Evolutionary conservation across 2,888 invertebrate species (phyloP).

Genomic region (Mythimna impura): DNA sequence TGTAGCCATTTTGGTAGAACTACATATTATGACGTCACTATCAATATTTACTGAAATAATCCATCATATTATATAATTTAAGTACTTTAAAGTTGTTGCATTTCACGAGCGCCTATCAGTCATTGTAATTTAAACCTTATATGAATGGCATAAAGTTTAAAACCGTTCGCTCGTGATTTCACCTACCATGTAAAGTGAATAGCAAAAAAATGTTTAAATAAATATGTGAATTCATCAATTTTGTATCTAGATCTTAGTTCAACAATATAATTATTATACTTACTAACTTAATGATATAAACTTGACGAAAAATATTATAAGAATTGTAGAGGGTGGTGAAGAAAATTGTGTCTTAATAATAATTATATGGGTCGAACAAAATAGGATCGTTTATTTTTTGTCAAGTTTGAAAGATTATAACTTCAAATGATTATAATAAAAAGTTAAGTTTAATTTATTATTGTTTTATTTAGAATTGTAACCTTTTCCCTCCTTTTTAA

Average conservation of each 20-base stretch:
- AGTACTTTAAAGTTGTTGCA: not conserved
- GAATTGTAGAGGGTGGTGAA: not conserved
- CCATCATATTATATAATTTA: constrained; percentile 4
- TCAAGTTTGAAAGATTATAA: constrained; percentile 52
- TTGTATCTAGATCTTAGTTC: constrained; percentile 37
- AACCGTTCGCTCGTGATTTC: not conserved
- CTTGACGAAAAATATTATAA: constrained; percentile 44
- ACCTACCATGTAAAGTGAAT: not conserved
- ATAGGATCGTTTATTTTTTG: constrained; percentile 39
- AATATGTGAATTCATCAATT: constrained; percentile 21
- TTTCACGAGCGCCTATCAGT: not conserved
- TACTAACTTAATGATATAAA: constrained; percentile 29
- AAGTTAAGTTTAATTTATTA: constrained; percentile 58
- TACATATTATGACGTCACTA: constrained; percentile 3
- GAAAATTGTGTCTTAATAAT: constrained; percentile 37
- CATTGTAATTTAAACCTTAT: not conserved
- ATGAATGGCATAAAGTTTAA: not conserved
- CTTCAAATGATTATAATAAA: constrained; percentile 60
- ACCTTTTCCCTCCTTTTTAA: not conserved
- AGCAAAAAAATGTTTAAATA: constrained; percentile 7
- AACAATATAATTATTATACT: constrained; percentile 36
- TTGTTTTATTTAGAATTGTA: constrained; percentile 54
- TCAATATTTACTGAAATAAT: constrained; percentile 23
- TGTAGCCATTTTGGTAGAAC: constrained; percentile 14
- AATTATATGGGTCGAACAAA: constrained; percentile 47